These are phyloP conservation scores for Leucoraja ocellata DNA, from an alignment of 2,797 vertebrate species.

Conservation along the genomic window DNA sequence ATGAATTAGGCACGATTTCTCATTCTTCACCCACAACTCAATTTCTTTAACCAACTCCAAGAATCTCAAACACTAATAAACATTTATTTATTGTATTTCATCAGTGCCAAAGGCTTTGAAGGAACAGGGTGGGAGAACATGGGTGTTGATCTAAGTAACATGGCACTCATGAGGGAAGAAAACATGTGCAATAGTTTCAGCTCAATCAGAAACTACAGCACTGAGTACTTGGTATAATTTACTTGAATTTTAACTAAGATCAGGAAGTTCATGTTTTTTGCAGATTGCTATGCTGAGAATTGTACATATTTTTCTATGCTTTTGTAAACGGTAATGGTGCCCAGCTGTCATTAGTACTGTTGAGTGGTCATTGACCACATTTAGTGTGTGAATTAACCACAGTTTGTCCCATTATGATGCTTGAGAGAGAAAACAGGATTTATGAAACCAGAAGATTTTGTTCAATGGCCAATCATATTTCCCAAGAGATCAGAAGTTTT, in stretches of 20 bases:
- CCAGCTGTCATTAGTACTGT: background rate
- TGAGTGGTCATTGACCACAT: background rate
- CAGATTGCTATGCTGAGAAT: background rate
- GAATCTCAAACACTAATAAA: background rate
- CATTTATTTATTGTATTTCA: background rate
- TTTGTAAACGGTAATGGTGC: background rate
- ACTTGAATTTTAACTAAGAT: background rate
- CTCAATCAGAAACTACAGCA: background rate
- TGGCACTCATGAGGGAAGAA: background rate
- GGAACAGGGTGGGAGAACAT: too few relatives aligned
- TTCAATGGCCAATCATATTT: background rate
- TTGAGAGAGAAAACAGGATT: background rate
- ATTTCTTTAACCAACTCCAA: background rate
- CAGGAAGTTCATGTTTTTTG: background rate
- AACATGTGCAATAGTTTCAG: background rate
- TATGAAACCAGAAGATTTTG: background rate
- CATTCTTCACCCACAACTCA: background rate
- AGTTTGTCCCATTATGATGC: background rate
- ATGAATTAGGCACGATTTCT: background rate
- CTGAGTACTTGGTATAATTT: background rate
- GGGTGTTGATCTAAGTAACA: background rate
- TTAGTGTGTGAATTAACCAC: background rate
- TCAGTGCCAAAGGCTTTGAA: too few relatives aligned
- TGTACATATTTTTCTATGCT: background rate
- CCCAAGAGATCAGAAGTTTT: background rate